Conservation (phyloP, 2,888 invertebrate genomes). For the Tenthredo scrophulariae region DNA sequence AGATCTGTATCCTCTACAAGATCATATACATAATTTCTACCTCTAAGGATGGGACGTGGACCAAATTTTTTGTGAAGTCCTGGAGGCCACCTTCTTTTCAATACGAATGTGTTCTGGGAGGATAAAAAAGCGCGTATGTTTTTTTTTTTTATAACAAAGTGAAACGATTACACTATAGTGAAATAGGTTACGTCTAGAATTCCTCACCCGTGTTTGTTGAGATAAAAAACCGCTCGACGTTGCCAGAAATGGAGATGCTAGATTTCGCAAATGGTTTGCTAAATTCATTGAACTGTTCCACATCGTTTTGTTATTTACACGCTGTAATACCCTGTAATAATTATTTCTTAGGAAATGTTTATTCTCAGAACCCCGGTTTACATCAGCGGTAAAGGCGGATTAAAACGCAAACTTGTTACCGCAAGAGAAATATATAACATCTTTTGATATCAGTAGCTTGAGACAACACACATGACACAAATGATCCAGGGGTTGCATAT, state of each 20-base stretch:
- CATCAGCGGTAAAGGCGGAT: neutral
- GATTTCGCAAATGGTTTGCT: slow-evolving; percentile 21
- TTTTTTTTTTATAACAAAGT: neutral
- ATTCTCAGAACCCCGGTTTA: neutral
- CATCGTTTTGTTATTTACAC: slow-evolving; percentile 19
- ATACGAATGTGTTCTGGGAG: slow-evolving; percentile 86
- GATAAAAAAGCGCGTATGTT: slow-evolving; percentile 24
- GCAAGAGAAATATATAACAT: neutral
- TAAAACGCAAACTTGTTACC: neutral
- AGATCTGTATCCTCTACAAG: slow-evolving; percentile 84
- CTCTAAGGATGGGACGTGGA: slow-evolving; percentile 79
- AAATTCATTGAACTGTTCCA: slow-evolving; percentile 34
- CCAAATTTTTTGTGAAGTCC: slow-evolving; percentile 82
- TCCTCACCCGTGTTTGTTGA: slow-evolving; percentile 66
- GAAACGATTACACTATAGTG: slow-evolving; percentile 28
- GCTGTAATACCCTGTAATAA: neutral
- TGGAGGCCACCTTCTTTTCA: slow-evolving; percentile 83
- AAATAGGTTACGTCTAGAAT: slow-evolving; percentile 30
- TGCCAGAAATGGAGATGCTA: slow-evolving; percentile 52
- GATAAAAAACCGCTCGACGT: slow-evolving; percentile 56
- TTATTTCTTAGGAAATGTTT: neutral
- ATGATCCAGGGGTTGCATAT: neutral
- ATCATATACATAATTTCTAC: slow-evolving; percentile 87
- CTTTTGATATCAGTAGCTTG: neutral
- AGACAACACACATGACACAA: neutral